Evolutionary conservation across 2,797 vertebrate genomes (phyloP).

Genomic region (Choloepus didactylus): DNA sequence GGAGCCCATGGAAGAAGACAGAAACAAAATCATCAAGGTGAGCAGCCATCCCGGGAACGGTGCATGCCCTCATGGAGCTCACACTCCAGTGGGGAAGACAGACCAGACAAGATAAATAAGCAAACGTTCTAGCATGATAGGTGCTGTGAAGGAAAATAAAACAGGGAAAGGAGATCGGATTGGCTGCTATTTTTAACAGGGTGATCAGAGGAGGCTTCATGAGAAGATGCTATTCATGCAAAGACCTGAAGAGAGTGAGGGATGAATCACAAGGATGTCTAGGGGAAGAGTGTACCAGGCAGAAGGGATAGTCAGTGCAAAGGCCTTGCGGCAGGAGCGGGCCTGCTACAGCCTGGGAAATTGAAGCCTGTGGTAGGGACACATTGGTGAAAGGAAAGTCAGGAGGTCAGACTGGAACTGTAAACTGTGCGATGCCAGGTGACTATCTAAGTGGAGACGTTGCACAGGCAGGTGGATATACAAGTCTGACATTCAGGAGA

Average conservation of each 20-base stretch:
- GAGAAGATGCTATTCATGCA: background rate
- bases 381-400: background rate
- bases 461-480: background rate
- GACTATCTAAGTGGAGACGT: background rate
- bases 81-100: background rate
- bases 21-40: slow-evolving; percentile 78
- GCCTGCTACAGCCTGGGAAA: background rate
- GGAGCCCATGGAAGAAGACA: rapidly evolving
- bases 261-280: background rate
- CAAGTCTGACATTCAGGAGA: background rate
- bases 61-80: rapidly evolving
- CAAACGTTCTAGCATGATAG: rapidly evolving
- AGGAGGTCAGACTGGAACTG: background rate
- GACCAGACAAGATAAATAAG: background rate
- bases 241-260: background rate
- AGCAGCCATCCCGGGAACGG: background rate
- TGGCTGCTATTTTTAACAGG: background rate
- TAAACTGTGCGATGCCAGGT: background rate
- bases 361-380: background rate
- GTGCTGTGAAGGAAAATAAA: background rate
- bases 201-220: background rate
- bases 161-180: background rate
- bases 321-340: background rate
- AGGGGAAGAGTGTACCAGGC: background rate
- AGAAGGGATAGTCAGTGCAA: background rate